Base-by-base conservation (phyloP, 2,888 invertebrate genomes). In the Neelides folsomi region DNA sequence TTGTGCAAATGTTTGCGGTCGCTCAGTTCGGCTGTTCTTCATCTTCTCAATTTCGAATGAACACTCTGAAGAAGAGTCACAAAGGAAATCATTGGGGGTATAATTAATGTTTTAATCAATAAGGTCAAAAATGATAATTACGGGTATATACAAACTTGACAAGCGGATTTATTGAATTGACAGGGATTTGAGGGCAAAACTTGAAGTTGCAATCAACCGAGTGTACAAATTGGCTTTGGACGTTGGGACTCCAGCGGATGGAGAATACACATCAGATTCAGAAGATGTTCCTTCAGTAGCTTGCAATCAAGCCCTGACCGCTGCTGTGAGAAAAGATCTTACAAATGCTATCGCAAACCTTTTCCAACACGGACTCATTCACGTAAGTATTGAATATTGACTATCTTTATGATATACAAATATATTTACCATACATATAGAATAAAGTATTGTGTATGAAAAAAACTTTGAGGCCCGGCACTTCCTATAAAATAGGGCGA, bases 21-120 rank as follows among this genome's bases (percentile, higher is more conserved):
- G 82, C 90, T 38, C 93, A 95, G 68, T 81, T 95, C 67, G 89
- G 92, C n/a, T 87, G 90, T 66, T 86, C 87, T 12, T 74, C 78
- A 7, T 58, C 57, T 36, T 76, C 77, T 53, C 72, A 73, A 52
- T 83, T 82, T 66, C 81, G 82, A 65, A 81, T 80, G 66, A 89
- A 85, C 70, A 80, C 84, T 51, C 76, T 86, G 46, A 93, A 92
- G 69, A 83, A 83, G 63, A 85, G 87, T 19, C 77, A 80, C 56
- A 82, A 83, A 68, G 80, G 85, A 34, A 87, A 92, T 68, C 95
- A 94, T 71, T 98, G 93, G 87, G 94, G 93, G 78, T 81, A n/a
- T 27, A 27, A 27, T 27, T 27, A 7, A 27, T 27, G 7, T 27
- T 27, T 27, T 27, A 27, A 27, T 27, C 27, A 3, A 27, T 27